Evolutionary conservation across 1,140 invertebrate species (phyloP), one percentile per base, ranked within the genome.

Genomic region (Ips nitidus): DNA sequence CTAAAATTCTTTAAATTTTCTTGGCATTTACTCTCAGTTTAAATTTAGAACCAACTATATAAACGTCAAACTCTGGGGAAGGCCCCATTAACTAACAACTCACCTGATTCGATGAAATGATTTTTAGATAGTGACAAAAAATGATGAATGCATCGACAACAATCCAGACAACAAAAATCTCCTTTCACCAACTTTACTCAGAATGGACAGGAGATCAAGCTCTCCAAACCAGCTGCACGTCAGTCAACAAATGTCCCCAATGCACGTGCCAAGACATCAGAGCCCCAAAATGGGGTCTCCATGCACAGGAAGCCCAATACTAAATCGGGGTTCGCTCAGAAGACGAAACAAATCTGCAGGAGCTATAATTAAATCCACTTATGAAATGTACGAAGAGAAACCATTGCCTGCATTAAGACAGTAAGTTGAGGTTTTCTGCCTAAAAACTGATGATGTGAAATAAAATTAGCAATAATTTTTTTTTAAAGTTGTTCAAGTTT

Each of bases 351-450:
- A 91, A 80, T 91, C 90, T 39, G 89, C 89, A 1, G 87, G 87
- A 8, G 86, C 87, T 22, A 79, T 82, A 38, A 81, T 86, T 1
- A 86, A 89, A 65, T 91, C 88, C n/a, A 92, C 89, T 4, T 93
- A 91, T 75, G 91, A 93, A 79, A 90, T 91, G 50, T 94, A 94
- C 77, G 94, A 95, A 77, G 93, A 95, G 75, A 83, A 92, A 68
- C 86, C 91, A 0, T 85, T 95, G 71, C 93, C 93, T 40, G 90
- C 92, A 38, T 80, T 93, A 4, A 88, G 91, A 80, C 91, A 92
- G 91, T 93, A 83, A 22, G 22, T 22, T 22, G 22, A 22, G 22
- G 86, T 86, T 85, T 39, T 57, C 22, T 22, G 22, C 22, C 22
- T 22, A 22, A 41, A 60, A 59, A 59, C 22, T 22, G 22, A 22